These are phyloP conservation scores for Parnassius apollo DNA, from an alignment of 2,888 invertebrate species.

Conservation along the genomic window DNA sequence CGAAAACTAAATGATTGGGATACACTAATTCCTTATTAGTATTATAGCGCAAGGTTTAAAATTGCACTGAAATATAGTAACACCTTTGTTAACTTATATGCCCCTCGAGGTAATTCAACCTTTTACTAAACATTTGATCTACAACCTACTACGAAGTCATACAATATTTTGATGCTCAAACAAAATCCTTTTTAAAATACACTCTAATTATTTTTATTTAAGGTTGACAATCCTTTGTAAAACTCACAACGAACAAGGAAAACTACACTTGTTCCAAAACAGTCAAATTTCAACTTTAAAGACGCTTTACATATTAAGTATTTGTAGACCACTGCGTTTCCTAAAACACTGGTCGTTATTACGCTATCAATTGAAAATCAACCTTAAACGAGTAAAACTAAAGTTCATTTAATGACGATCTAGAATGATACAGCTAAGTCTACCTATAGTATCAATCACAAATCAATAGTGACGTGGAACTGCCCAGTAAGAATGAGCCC, in stretches of 20 bases:
- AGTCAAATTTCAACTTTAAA: slow-evolving; percentile 21
- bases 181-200: slow-evolving; percentile 21
- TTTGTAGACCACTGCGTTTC: slow-evolving; percentile 21
- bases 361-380: slow-evolving; percentile 1
- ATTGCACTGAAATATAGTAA: slow-evolving; percentile 41
- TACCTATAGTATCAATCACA: slow-evolving; percentile 72
- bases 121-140: slow-evolving; percentile 37
- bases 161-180: slow-evolving; percentile 17
- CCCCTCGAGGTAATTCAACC: slow-evolving; percentile 34
- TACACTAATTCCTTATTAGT: not conserved
- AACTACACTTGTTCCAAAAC: slow-evolving; percentile 10
- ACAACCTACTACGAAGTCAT: slow-evolving; percentile 34
- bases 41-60: slow-evolving; percentile 10
- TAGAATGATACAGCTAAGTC: slow-evolving; percentile 28
- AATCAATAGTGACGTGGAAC: slow-evolving; percentile 67
- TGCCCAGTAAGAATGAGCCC: slow-evolving; percentile 63
- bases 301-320: slow-evolving; percentile 24
- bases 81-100: slow-evolving; percentile 31
- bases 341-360: slow-evolving; percentile 3
- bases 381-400: not conserved
- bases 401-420: slow-evolving; percentile 2
- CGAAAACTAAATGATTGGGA: slow-evolving; percentile 13
- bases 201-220: not conserved
- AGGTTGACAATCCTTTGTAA: slow-evolving; percentile 4
- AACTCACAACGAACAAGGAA: not conserved